A percentile compares a stretch with the other conserved stretches of the same genome.
These are phyloP conservation scores for Pammene aurita DNA, from an alignment of 2,888 invertebrate species.

Conservation along the genomic window DNA sequence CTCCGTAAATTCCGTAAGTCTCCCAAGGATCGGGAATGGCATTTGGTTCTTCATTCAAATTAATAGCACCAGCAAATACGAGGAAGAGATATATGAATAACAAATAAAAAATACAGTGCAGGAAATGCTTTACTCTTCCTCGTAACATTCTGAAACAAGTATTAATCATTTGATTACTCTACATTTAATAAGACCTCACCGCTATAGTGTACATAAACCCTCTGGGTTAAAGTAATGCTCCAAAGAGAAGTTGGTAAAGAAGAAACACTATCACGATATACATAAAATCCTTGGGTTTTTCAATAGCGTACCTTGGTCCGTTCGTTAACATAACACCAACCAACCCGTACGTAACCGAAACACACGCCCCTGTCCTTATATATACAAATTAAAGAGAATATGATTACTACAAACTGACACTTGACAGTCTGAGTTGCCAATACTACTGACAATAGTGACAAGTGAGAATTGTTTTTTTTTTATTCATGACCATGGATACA, in stretches of 20 bases:
- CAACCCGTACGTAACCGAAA: constrained; percentile 14
- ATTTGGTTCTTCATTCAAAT: constrained; percentile 81
- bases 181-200: not conserved
- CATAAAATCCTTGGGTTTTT: constrained; percentile 2
- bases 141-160: constrained; percentile 81
- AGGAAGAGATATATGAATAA: constrained; percentile 90
- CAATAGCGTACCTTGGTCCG: constrained; percentile 32
- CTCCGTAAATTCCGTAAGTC: constrained; percentile 89
- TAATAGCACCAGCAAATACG: constrained; percentile 85
- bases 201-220: not conserved
- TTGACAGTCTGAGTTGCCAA: not conserved
- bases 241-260: too few species aligned
- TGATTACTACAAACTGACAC: not conserved
- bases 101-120: constrained; percentile 90
- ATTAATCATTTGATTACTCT: constrained; percentile 1
- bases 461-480: too few species aligned
- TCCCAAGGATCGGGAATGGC: constrained; percentile 90
- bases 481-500: too few species aligned
- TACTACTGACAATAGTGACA: constrained; percentile 10
- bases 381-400: not conserved
- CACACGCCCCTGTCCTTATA: constrained; percentile 30
- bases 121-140: constrained; percentile 89
- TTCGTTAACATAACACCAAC: constrained; percentile 31
- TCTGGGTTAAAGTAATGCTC: not conserved
- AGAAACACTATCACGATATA: not conserved